Conservation (phyloP, 2,797 vertebrate genomes). For the Lacerta viridis region DNA sequence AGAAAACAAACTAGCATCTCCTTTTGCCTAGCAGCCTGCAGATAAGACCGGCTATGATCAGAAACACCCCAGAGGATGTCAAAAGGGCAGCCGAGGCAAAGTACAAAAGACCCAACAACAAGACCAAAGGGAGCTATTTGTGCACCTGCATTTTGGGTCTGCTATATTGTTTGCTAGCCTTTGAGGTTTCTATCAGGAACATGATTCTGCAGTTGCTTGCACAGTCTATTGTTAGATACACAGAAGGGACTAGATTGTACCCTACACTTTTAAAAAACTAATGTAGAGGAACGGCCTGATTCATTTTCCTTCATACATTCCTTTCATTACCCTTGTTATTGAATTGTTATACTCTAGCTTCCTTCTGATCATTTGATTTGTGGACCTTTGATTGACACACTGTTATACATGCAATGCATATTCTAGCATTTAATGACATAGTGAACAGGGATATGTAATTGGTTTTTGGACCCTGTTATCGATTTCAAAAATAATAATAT, state of each 20-base stretch:
- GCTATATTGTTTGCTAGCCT: neutral
- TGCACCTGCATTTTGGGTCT: neutral
- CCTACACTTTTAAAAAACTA: neutral
- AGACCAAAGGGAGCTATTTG: rapidly evolving
- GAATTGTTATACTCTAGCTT: neutral
- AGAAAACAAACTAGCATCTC: conserved; percentile 6
- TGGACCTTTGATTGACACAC: neutral
- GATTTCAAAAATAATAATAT: neutral
- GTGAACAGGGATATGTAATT: neutral
- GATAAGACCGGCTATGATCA: neutral
- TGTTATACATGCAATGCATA: neutral
- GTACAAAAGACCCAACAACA: neutral
- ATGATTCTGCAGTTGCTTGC: neutral
- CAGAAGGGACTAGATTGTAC: neutral
- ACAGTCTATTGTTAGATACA: neutral
- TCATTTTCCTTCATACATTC: neutral
- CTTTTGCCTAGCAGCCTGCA: conserved; percentile 50
- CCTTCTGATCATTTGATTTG: neutral
- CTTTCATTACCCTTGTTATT: neutral
- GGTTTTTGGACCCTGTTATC: neutral
- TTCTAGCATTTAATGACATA: no score
- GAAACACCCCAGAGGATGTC: rapidly evolving
- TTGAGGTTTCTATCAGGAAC: neutral
- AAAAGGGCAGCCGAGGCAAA: neutral
- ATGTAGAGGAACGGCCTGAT: neutral